Evolutionary conservation across 2,113 vertebrate genomes (phyloP).

Genomic region (Labrus mixtus): DNA sequence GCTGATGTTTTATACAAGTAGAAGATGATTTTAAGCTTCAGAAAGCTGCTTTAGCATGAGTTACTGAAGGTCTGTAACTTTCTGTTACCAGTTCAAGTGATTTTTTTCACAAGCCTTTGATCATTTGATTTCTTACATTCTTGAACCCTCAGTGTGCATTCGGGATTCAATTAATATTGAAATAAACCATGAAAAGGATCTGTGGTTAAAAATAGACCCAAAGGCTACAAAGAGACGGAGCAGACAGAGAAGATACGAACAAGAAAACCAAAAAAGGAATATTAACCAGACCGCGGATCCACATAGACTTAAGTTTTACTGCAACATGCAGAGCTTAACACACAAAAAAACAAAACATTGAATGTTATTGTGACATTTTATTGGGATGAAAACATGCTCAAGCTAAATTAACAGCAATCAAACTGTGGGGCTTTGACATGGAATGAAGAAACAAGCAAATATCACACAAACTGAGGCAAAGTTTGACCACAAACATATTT

Average conservation of each 20-base stretch:
- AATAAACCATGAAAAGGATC: neutral
- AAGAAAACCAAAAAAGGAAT: neutral
- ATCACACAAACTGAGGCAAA: conserved; percentile 28
- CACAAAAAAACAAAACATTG: conserved; percentile 30
- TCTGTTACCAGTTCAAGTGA: neutral
- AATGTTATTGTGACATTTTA: conserved; percentile 54
- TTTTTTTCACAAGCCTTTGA: neutral
- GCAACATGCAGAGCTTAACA: conserved; percentile 33
- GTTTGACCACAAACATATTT: conserved; percentile 11
- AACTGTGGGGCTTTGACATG: conserved; percentile 8
- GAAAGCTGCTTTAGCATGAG: neutral
- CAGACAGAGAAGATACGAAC: neutral
- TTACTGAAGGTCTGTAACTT: neutral
- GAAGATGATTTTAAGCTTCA: neutral
- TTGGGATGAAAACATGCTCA: conserved; percentile 57
- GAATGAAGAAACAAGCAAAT: conserved; percentile 20
- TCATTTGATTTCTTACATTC: neutral
- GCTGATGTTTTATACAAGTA: neutral
- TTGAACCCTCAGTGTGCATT: neutral
- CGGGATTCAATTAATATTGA: neutral
- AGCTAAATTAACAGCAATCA: conserved; percentile 35
- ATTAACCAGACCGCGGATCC: neutral
- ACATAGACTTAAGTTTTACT: neutral
- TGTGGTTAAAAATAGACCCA: conserved; percentile 9
- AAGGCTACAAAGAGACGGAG: neutral